Evolutionary conservation across 2,888 invertebrate genomes (phyloP).

Genomic region (Pristionchus arcanus): DNA sequence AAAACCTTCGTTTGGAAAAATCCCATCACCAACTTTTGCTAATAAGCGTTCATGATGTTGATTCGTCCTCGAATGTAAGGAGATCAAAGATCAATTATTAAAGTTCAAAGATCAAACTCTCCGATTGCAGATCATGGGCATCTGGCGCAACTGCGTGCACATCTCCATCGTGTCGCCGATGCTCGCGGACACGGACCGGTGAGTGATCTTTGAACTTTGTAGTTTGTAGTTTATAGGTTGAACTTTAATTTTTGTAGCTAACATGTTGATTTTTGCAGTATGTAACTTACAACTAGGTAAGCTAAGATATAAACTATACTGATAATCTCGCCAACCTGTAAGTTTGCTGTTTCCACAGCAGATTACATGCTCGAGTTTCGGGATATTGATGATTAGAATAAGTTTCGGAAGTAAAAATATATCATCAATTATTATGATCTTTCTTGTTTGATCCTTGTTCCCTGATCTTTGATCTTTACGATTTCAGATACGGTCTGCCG

Average conservation of each 20-base stretch:
- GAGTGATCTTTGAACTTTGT: constrained; percentile 70
- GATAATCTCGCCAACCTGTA: background rate
- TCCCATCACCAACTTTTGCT: too few species aligned
- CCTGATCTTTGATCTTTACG: background rate
- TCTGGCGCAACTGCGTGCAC: constrained; percentile 86
- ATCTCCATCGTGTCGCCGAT: constrained; percentile 90
- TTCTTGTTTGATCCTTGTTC: background rate
- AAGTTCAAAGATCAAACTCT: background rate
- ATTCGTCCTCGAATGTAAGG: too few species aligned
- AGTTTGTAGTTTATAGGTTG: background rate
- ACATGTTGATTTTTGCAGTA: too few species aligned
- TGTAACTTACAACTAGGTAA: background rate
- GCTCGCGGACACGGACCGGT: constrained; percentile 87
- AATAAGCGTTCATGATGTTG: too few species aligned
- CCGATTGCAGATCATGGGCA: constrained; percentile 79
- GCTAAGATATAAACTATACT: too few species aligned
- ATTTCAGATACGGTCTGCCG: constrained; percentile 68
- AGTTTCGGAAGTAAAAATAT: background rate
- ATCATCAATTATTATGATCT: background rate
- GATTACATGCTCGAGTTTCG: background rate
- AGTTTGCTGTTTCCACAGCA: background rate
- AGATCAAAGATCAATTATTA: too few species aligned
- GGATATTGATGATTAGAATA: background rate
- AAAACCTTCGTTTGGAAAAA: too few species aligned
- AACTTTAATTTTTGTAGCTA: background rate